These are phyloP conservation scores for Sturnira hondurensis DNA, from an alignment of 2,113 vertebrate genomes.

Conservation along the genomic window DNA sequence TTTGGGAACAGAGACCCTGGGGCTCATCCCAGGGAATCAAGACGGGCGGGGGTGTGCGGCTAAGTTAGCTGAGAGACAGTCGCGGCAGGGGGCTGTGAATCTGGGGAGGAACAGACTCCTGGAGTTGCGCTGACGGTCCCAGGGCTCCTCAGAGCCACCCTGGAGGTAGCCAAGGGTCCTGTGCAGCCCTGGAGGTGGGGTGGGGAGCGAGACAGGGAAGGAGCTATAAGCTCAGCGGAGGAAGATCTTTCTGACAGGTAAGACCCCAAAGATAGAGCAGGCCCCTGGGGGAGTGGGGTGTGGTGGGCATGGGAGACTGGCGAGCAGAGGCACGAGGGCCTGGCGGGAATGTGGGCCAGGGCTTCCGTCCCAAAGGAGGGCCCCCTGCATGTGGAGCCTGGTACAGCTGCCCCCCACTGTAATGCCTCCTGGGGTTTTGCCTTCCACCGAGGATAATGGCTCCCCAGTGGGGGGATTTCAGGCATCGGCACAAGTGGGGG, in stretches of 20 bases:
- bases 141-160: background rate
- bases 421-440: background rate
- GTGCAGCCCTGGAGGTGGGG: background rate
- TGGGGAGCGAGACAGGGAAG: no score
- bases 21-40: background rate
- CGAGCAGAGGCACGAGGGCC: background rate
- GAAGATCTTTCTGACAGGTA: background rate
- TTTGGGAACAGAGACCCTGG: background rate
- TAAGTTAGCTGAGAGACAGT: background rate
- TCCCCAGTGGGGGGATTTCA: background rate
- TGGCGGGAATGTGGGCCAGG: background rate
- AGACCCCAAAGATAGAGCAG: background rate
- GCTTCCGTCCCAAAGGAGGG: background rate
- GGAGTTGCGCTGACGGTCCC: background rate
- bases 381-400: background rate
- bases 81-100: background rate
- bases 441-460: background rate
- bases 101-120: background rate
- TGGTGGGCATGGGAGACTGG: fast-evolving
- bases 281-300: background rate
- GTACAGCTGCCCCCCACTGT: background rate
- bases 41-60: background rate
- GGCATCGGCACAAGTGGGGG: background rate
- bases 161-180: background rate
- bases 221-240: background rate